Percentiles rank a stretch among this genome's conserved stretches.
Evolutionary conservation across 2,888 invertebrate genomes (phyloP).

Genomic region (Folsomia candida): DNA sequence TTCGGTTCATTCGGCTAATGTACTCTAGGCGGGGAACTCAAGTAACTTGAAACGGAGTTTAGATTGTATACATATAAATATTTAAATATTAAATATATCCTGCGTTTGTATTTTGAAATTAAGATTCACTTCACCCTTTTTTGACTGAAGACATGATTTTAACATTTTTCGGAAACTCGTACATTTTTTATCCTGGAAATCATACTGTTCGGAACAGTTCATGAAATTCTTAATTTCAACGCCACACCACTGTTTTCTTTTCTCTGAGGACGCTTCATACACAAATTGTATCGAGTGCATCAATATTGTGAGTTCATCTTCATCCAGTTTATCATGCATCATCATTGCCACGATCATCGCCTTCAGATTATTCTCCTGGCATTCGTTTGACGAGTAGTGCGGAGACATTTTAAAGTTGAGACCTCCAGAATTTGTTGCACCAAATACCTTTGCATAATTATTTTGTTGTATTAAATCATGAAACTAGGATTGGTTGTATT

Average conservation of each 20-base stretch:
- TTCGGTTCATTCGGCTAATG: too few relatives aligned
- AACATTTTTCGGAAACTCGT: conserved; percentile 5
- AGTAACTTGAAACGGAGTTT: too few relatives aligned
- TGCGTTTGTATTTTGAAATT: background rate
- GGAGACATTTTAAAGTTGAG: conserved; percentile 9
- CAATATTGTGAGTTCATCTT: conserved; percentile 13
- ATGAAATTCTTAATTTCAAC: conserved; percentile 22
- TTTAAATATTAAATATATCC: too few relatives aligned
- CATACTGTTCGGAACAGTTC: conserved; percentile 14
- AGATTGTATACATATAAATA: too few relatives aligned
- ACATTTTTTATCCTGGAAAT: conserved; percentile 14
- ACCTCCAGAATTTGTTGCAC: conserved; percentile 2
- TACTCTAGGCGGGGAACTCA: too few relatives aligned
- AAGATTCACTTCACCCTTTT: conserved; percentile 13
- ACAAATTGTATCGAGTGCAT: conserved; percentile 1
- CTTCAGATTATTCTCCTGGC: conserved; percentile 14
- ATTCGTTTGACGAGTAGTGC: conserved; percentile 8
- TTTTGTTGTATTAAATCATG: too few relatives aligned
- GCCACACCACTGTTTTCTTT: conserved; percentile 8
- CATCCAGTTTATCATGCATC: conserved; percentile 7
- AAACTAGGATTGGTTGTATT: too few relatives aligned
- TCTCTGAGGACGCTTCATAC: background rate
- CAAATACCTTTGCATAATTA: background rate
- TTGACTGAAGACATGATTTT: conserved; percentile 18
- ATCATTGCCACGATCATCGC: conserved; percentile 18